Percentiles rank a stretch among this genome's conserved stretches.
These are phyloP conservation scores for Cettia cetti DNA, from an alignment of 2,113 vertebrate species.

Conservation along the genomic window DNA sequence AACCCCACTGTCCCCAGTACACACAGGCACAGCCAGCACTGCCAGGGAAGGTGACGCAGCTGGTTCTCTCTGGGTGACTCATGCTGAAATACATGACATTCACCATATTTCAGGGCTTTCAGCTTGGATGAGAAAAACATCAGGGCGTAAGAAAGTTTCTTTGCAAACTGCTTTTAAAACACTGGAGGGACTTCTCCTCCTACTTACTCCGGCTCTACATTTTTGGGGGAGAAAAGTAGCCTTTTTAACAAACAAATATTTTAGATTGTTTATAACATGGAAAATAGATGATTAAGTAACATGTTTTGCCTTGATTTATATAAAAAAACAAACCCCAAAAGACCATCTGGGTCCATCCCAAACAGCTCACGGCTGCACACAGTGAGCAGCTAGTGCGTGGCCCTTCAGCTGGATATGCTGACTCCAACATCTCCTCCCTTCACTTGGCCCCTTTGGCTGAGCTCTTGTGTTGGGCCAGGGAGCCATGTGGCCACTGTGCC, in stretches of 20 bases:
- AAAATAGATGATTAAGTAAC: not conserved
- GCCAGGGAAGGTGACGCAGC: not conserved
- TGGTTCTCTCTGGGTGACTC: not conserved
- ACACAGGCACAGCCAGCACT: not conserved
- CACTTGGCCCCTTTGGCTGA: rapidly evolving
- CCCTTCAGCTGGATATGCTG: not conserved
- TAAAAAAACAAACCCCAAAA: not conserved
- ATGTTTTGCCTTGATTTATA: not conserved
- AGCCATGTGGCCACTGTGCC: not conserved
- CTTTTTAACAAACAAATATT: not conserved
- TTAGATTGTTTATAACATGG: not conserved
- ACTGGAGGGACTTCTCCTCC: not conserved
- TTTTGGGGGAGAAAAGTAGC: not conserved
- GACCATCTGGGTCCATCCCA: not conserved
- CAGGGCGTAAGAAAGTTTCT: not conserved
- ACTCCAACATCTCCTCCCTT: not conserved
- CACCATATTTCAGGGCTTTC: conserved; percentile 13
- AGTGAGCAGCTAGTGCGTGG: rapidly evolving
- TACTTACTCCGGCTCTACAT: not conserved
- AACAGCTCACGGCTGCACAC: not conserved
- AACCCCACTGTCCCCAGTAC: not conserved
- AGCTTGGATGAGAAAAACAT: conserved; percentile 8
- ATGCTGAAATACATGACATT: conserved; percentile 10
- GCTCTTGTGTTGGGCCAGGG: rapidly evolving
- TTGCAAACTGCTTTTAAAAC: not conserved